Conservation (phyloP, 1,140 invertebrate species). For the Brachionus koreanus region DNA sequence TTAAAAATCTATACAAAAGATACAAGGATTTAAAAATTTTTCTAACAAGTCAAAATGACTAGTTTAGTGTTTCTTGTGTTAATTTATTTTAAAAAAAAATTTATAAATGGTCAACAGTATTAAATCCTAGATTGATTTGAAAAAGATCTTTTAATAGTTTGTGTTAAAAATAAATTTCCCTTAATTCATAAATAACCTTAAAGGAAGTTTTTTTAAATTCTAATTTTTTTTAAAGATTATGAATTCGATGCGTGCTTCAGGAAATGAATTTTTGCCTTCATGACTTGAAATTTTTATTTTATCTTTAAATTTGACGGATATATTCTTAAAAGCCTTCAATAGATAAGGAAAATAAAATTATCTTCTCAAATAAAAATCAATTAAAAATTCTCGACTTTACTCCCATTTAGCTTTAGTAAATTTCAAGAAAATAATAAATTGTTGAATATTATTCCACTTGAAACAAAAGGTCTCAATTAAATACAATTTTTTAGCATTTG, state of each 20-base stretch:
- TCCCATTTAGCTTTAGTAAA: neutral
- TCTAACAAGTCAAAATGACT: too few relatives aligned
- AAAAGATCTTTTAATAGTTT: too few relatives aligned
- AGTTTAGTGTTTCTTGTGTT: too few relatives aligned
- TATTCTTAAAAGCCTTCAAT: neutral
- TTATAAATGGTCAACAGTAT: too few relatives aligned
- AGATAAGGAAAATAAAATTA: neutral
- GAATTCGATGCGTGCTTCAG: neutral
- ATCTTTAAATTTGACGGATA: neutral
- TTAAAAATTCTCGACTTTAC: neutral
- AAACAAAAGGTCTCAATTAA: neutral
- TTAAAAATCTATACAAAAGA: too few relatives aligned
- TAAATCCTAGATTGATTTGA: too few relatives aligned
- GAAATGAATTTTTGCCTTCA: neutral
- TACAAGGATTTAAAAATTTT: too few relatives aligned
- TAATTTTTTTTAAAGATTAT: neutral
- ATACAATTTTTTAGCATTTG: neutral
- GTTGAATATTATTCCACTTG: neutral
- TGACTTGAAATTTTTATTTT: conserved; percentile 4
- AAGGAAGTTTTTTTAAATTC: neutral
- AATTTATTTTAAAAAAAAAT: too few relatives aligned
- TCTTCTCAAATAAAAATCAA: conserved; percentile 4
- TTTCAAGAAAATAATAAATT: neutral
- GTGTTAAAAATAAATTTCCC: too few relatives aligned
- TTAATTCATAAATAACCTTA: too few relatives aligned